Evolutionary conservation across 2,113 vertebrate genomes (phyloP), one percentile per base, ranked within the genome.

Genomic region (Cinclus mexicanus): DNA sequence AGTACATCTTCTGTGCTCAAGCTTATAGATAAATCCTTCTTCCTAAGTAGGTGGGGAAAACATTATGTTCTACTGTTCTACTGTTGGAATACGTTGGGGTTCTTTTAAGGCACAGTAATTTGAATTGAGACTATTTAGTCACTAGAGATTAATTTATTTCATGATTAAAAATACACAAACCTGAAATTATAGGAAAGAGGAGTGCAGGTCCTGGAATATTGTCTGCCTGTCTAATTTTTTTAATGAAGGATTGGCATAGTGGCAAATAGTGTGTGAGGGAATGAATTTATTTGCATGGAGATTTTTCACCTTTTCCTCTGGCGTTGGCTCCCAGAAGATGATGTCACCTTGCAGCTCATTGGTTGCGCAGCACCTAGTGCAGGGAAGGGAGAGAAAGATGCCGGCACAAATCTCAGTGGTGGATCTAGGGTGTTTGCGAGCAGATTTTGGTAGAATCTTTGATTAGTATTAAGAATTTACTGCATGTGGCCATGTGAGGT

Each of bases 271-370:
- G 7, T 87, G 89, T 92, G 95, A 82, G 95, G 94, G 90, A 95
- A 96, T 53, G 82, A 70, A 95, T 98, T 97, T 96, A 97, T 98
- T 98, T 98, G 98, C 98, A 96, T 97, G 97, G 95, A 98, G 98
- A 98, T 98, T 98, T 97, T 97, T 97, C 97, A 98, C 98, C 98
- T 98, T 97, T 98, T 97, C 98, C 97, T 98, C 97, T 98, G 97
- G 98, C 97, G 97, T 98, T 98, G 98, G 98, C 98, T 99, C 98
- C 96, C 98, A 98, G 98, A 94, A 97, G 97, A 98, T 99, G 99
- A 99, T 99, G 99, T 99, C 98, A 99, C 98, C 98, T 98, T 95
- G 94, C 88, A 93, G 96, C 98, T 97, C 98, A 99, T 99, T 99
- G 99, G 99, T 94, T 98, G 97, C 83, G 97, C 95, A 95, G 98